These are phyloP conservation scores for Lipotes vexillifer DNA, from an alignment of 2,113 vertebrate genomes.

Conservation along the genomic window DNA sequence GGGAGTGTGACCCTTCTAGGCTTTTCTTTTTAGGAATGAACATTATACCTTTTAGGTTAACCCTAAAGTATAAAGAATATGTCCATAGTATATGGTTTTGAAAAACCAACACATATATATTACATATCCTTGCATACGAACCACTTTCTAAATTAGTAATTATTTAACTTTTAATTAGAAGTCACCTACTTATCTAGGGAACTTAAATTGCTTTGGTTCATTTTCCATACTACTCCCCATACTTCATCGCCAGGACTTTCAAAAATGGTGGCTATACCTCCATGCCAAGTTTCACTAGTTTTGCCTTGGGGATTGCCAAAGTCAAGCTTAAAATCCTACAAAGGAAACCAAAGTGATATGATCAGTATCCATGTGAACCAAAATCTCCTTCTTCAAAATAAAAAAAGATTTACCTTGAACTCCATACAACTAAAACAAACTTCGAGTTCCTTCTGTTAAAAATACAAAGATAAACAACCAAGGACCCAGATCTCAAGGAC, in stretches of 20 bases:
- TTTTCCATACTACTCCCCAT: conserved; percentile 94
- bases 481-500: not conserved
- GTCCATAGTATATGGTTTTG: not conserved
- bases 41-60: not conserved
- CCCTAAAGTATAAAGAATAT: not conserved
- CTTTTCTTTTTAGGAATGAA: not conserved
- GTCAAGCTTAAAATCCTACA: conserved; percentile 88
- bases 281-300: conserved; percentile 85
- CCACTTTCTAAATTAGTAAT: conserved; percentile 14
- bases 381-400: conserved; percentile 32
- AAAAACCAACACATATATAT: not conserved
- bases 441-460: conserved; percentile 11
- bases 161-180: conserved; percentile 68
- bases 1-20: not conserved
- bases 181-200: conserved; percentile 89
- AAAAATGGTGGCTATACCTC: conserved; percentile 90
- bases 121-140: not conserved
- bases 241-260: conserved; percentile 87
- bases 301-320: conserved; percentile 85
- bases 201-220: conserved; percentile 82
- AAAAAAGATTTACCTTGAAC: not conserved
- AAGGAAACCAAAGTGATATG: conserved; percentile 63
- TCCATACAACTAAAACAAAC: not conserved
- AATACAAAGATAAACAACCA: conserved; percentile 26
- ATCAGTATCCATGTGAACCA: conserved; percentile 17